Evolutionary conservation across 2,113 vertebrate genomes (phyloP), one percentile per base, ranked within the genome.

Genomic region (Trematomus loennbergii): DNA sequence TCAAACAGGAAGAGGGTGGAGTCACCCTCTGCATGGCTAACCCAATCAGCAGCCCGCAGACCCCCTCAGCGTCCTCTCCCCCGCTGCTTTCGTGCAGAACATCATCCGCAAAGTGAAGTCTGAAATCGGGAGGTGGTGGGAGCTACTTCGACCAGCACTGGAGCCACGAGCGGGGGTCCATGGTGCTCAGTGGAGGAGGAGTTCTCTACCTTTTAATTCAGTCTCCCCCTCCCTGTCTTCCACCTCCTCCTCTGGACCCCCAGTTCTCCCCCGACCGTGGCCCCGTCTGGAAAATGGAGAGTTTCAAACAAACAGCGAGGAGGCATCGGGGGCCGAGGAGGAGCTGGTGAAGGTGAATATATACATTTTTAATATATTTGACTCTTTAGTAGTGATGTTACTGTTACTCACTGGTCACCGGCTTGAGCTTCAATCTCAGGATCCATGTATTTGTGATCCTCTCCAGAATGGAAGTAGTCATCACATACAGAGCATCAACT

Each of bases 51-150:
- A 92, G 95, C 72, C 93, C 95, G 1, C 97, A 96, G 87, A 94
- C 96, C 0, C 91, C 0, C 93, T 98, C 75, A 95, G 96, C 0
- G 96, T 97, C 57, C 96, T 99, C 4, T 99, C 98, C 0, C n/a
- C 98, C 0, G 98, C 97, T 0, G 97, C 96, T 65, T 99, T 99
- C 0, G 98, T 99, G 52, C 98, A 99, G 93, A 99, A 96, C 94
- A 99, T 99, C 86, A 99, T 99, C 91, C 96, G 97, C 1, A 98
- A 98, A 92, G 98, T 99, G 75, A 99, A 99, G 89, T 97, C 98
- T 0, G 98, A 99, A 93, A 99, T 99, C 0, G 98, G 98, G 98
- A 99, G 0, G 96, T 96, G 0, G 97, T n/a, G n/a, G 98, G 69
- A 94, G 96, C 50, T 99, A 98, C 87, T 98, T 99, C 0, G 97